phyloP scores from a whole-genome alignment of 2,113 vertebrate species.

The Lepidothrix coronata region DNA sequence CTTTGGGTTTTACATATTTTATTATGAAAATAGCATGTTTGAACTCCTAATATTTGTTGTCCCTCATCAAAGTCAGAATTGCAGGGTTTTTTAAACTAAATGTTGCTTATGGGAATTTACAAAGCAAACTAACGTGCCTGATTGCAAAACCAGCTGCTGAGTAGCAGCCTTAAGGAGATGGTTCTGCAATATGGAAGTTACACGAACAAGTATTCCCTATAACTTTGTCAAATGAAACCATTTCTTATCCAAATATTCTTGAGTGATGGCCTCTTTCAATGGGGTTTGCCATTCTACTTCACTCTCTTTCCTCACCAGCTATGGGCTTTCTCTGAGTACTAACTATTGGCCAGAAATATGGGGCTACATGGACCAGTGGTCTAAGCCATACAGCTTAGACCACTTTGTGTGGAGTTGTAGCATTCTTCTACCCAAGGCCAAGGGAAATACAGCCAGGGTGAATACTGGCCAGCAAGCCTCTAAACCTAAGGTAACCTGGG shows the following conservation, averaged over 20 bases:
- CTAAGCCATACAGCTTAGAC: background rate
- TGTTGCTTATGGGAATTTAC: background rate
- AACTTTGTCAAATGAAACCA: background rate
- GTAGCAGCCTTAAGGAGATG: background rate
- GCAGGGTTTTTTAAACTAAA: background rate
- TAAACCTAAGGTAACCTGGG: background rate
- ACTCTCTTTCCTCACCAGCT: background rate
- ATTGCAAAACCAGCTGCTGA: background rate
- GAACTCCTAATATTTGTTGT: background rate
- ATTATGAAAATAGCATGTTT: background rate
- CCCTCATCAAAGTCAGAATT: background rate
- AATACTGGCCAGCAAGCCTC: background rate
- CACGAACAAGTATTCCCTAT: background rate
- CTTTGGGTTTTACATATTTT: background rate
- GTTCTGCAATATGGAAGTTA: background rate
- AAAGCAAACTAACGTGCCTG: background rate
- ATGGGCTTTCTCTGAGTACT: background rate
- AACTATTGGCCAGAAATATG: background rate
- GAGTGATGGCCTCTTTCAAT: background rate
- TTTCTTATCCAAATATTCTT: background rate
- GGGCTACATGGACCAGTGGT: background rate
- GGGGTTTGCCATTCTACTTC: background rate
- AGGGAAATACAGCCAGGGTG: background rate
- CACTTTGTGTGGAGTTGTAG: background rate
- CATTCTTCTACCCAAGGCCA: background rate